phyloP scores from a whole-genome alignment of 2,113 vertebrate species.

The Lethenteron reissneri region DNA sequence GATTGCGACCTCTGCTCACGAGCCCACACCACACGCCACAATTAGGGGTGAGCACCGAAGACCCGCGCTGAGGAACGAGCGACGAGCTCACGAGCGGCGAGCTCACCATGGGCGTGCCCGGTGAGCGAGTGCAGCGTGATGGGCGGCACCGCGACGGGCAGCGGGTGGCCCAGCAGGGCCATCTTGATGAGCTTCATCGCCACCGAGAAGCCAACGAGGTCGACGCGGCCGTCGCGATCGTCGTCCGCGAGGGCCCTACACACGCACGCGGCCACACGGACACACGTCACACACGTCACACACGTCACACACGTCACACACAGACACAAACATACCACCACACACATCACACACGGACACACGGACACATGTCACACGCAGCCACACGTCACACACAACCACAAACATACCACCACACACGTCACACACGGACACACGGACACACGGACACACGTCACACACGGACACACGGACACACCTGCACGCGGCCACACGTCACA shows the following conservation, averaged over 20 bases:
- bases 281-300: background rate
- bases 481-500: conserved; percentile 5
- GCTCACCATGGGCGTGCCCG: too few relatives aligned
- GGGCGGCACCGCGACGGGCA: conserved; percentile 54
- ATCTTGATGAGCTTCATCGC: conserved; percentile 98
- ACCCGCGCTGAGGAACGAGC: too few relatives aligned
- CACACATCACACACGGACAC: too few relatives aligned
- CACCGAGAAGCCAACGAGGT: conserved; percentile 86
- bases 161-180: conserved; percentile 77
- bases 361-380: too few relatives aligned
- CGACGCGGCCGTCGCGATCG: conserved; percentile 91
- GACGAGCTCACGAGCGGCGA: too few relatives aligned
- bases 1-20: too few relatives aligned
- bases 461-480: background rate
- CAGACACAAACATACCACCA: background rate
- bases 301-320: too few relatives aligned
- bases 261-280: conserved; percentile 6
- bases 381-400: too few relatives aligned
- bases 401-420: conserved; percentile 9
- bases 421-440: background rate
- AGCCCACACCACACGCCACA: too few relatives aligned
- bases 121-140: conserved; percentile 23
- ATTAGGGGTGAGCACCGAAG: too few relatives aligned
- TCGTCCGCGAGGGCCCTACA: conserved; percentile 79
- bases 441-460: conserved; percentile 10